These are phyloP conservation scores for Chironomus striatipennis DNA, from an alignment of 1,140 invertebrate species.

Conservation along the genomic window DNA sequence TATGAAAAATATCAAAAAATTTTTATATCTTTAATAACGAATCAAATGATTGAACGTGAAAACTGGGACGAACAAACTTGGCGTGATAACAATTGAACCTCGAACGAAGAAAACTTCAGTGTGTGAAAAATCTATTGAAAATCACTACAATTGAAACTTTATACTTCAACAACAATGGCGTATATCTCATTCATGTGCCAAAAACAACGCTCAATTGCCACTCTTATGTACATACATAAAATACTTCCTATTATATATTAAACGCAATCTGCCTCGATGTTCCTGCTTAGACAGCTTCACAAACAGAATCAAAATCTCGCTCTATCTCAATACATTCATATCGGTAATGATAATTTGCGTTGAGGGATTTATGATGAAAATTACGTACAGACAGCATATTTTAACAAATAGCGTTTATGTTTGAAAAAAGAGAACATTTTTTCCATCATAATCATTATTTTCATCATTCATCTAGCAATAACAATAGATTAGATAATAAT, in stretches of 20 bases:
- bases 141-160: no score
- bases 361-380: not conserved
- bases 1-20: no score
- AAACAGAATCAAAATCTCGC: no score
- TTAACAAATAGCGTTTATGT: no score
- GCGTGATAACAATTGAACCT: no score
- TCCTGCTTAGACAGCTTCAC: not conserved
- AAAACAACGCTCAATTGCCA: constrained; percentile 7
- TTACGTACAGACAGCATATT: not conserved
- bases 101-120: no score
- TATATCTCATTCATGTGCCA: not conserved
- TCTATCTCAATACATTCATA: not conserved
- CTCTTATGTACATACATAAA: not conserved
- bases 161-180: not conserved
- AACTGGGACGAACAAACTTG: no score
- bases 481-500: not conserved
- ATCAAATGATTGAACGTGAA: no score
- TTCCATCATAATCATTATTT: not conserved
- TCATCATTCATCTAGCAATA: constrained; percentile 1
- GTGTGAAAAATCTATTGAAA: no score
- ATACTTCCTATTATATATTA: not conserved
- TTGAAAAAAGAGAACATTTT: no score
- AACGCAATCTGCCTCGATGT: not conserved
- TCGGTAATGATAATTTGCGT: not conserved
- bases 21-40: no score